A percentile compares a stretch with the other conserved stretches of the same genome.
Conservation (phyloP, 2,113 vertebrate species). For the Podilymbus podiceps region DNA sequence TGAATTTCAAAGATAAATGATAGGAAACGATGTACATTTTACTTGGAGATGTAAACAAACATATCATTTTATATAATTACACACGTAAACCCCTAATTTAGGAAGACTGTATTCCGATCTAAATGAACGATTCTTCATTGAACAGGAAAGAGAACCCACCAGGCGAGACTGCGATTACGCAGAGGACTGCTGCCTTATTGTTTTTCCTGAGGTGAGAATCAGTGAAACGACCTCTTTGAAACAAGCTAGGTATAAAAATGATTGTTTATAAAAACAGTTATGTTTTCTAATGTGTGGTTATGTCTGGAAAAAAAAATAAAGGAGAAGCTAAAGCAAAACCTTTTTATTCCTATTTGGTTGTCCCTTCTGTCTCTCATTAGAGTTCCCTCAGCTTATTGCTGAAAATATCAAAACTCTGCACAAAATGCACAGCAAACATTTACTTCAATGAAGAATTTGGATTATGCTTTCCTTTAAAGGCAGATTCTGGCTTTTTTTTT, state of each 20-base stretch:
- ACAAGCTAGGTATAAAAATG: conserved; percentile 21
- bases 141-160: conserved; percentile 15
- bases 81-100: conserved; percentile 68
- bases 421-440: conserved; percentile 51
- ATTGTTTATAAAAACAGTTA: conserved; percentile 36
- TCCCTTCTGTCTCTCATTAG: conserved; percentile 14
- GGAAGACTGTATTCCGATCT: conserved; percentile 30
- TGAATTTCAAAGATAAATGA: conserved; percentile 70
- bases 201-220: conserved; percentile 53
- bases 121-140: conserved; percentile 58
- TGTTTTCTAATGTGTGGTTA: background rate
- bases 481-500: conserved; percentile 20
- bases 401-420: conserved; percentile 56
- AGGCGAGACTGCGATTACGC: conserved; percentile 21
- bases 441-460: conserved; percentile 8
- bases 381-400: conserved; percentile 22
- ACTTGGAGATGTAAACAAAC: conserved; percentile 71
- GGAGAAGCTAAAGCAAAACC: background rate
- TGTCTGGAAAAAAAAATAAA: background rate
- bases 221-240: conserved; percentile 43
- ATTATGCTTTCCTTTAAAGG: conserved; percentile 4
- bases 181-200: conserved; percentile 50
- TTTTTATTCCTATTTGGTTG: background rate
- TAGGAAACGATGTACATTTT: conserved; percentile 50
- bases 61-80: conserved; percentile 74